phyloP scores from a whole-genome alignment of 1,140 invertebrate species.

The Caenorhabditis latens region DNA sequence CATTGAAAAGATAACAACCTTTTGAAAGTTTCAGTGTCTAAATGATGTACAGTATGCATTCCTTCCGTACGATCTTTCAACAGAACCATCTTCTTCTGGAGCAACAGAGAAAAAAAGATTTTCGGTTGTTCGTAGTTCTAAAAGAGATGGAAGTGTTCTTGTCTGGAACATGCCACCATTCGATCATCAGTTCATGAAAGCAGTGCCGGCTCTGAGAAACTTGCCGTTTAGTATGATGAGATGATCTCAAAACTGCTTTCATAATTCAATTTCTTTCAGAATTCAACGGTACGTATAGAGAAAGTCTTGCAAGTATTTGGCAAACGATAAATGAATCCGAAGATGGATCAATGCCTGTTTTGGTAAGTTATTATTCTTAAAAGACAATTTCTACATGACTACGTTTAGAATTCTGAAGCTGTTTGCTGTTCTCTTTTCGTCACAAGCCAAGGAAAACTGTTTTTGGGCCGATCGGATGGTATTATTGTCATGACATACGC shows the following conservation, averaged over 20 bases:
- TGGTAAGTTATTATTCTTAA: constrained; percentile 36
- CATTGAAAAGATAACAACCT: too few relatives aligned
- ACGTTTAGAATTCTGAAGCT: constrained; percentile 62
- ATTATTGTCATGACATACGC: constrained; percentile 96
- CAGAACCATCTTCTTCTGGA: constrained; percentile 12
- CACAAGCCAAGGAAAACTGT: constrained; percentile 90
- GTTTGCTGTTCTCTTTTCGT: constrained; percentile 88
- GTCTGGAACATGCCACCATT: constrained; percentile 62
- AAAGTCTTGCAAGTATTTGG: constrained; percentile 71
- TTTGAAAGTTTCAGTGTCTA: constrained; percentile 38
- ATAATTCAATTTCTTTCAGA: constrained; percentile 35
- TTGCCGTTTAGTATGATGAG: constrained; percentile 57
- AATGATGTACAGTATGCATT: constrained; percentile 56
- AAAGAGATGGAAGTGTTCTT: constrained; percentile 51
- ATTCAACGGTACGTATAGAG: constrained; percentile 63
- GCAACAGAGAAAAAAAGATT: background rate
- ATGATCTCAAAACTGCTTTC: background rate
- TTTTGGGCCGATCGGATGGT: constrained; percentile 94
- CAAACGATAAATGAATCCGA: constrained; percentile 66
- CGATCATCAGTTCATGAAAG: constrained; percentile 63
- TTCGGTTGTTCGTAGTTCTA: constrained; percentile 25
- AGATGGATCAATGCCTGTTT: constrained; percentile 67
- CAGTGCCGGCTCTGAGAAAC: constrained; percentile 8
- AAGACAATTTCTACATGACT: background rate
- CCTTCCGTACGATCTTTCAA: background rate